Conservation (phyloP, 64 coral and sea anemone genomes). For the Pocillopora damicornis region DNA sequence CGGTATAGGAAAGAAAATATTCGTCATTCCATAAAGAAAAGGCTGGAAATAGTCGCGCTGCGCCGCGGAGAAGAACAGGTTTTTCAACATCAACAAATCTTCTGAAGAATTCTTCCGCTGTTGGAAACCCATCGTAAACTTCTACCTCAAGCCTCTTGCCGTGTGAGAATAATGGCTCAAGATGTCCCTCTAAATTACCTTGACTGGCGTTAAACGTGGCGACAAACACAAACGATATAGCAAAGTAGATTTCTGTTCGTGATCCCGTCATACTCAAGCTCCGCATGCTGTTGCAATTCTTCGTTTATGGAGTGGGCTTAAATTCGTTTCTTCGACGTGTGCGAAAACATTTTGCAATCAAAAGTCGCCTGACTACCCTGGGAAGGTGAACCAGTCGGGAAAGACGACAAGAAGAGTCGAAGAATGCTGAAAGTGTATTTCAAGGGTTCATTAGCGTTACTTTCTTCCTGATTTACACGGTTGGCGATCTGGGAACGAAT, state of each 20-base stretch:
- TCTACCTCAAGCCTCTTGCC: conserved; percentile 23
- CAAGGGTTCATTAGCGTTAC: no score
- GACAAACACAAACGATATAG: background rate
- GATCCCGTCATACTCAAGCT: background rate
- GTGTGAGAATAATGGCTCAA: conserved; percentile 63
- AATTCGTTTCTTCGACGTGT: no score
- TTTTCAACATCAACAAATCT: conserved; percentile 48
- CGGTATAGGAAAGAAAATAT: conserved; percentile 71
- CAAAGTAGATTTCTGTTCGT: background rate
- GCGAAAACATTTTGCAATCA: no score
- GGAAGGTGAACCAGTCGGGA: no score
- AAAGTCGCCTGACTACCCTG: no score
- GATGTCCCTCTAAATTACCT: conserved; percentile 52
- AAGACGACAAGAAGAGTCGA: no score
- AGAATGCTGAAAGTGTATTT: no score
- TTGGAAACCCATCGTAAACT: conserved; percentile 60
- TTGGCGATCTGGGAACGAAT: no score
- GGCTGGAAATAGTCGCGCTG: conserved; percentile 49
- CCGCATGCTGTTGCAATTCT: background rate
- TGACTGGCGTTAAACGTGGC: background rate
- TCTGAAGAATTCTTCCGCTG: conserved; percentile 44
- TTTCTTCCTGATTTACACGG: no score
- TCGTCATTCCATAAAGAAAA: conserved; percentile 65
- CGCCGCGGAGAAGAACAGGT: conserved; percentile 70
- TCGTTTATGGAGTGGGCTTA: no score